Base-by-base conservation (phyloP, 2,113 vertebrate genomes). In the Microcebus tavaratra region DNA sequence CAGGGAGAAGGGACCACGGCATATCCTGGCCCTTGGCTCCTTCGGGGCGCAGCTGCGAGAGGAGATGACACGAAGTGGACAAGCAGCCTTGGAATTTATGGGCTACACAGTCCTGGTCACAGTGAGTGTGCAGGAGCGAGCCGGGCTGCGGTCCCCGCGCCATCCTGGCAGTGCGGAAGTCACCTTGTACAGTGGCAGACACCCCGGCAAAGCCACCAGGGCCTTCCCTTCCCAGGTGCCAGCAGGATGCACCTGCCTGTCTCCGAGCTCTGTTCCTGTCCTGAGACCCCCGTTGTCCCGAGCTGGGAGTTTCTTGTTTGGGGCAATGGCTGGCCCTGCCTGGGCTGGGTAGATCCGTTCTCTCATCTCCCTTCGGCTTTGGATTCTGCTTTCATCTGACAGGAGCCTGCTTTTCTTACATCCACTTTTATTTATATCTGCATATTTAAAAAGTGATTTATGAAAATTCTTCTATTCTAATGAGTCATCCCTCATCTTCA, bases 221-320 rank as follows among this genome's bases (percentile, higher is more conserved):
- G n/a, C 29, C n/a, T 3, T 29, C 17, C 36, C 2, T 39, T 34
- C n/a, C 1, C 2, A 1, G 23, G n/a, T 0, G 29, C 67, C 48
- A 0, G 3, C 21, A 14, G 23, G 31, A 6, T 12, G 1, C 59
- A 0, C 31, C 79, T 39, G 67, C 25, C 75, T 29, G 29, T 3
- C 5, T 4, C 61, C 21, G 20, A 15, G 48, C 23, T 6, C 8
- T 15, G 2, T 4, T 50, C 15, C 90, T 3, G 0, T 45, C 23
- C 1, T 12, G 39, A 36, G 13, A 17, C 25, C 4, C 1, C 4
- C 42, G 2, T 4, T 5, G 13, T 45, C 3, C 0, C 0, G 27
- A 34, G 27, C 67, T 42, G 27, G 21, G 61, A 20, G 10, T 59
- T 42, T 89, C 76, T 21, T 63, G 42, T 20, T 10, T 7, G 7